Base-by-base conservation (phyloP, 2,888 invertebrate species). In the Acrocyrtus sp. region DNA sequence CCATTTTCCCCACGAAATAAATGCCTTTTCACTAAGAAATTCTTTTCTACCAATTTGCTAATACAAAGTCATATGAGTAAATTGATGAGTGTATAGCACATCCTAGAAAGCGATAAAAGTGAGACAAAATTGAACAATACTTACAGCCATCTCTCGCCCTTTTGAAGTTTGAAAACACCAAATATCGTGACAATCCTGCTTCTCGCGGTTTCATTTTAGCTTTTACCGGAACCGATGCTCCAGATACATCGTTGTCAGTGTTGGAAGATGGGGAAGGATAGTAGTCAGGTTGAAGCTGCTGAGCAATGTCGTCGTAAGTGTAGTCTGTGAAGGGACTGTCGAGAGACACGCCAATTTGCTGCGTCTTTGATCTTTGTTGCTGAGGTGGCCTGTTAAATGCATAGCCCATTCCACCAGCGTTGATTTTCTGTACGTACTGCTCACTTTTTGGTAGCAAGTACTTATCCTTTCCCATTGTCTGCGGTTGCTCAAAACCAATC, bases 61-160 rank as follows among this genome's bases (percentile, higher is more conserved):
- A n/a, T n/a, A n/a, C n/a, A n/a, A n/a, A n/a, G n/a, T n/a, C n/a
- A n/a, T n/a, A n/a, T n/a, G n/a, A n/a, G n/a, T n/a, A n/a, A n/a
- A n/a, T n/a, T n/a, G n/a, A n/a, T n/a, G n/a, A n/a, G n/a, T n/a
- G n/a, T n/a, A n/a, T n/a, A n/a, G n/a, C n/a, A n/a, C n/a, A n/a
- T n/a, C n/a, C n/a, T n/a, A n/a, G n/a, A n/a, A n/a, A n/a, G n/a
- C n/a, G n/a, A n/a, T n/a, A n/a, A n/a, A n/a, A n/a, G n/a, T n/a
- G n/a, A n/a, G n/a, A n/a, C n/a, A n/a, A n/a, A n/a, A n/a, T n/a
- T n/a, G n/a, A n/a, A n/a, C n/a, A n/a, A n/a, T 34, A 67, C 73
- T 73, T 67, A 73, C 73, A 73, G 48, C 73, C 73, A 67, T 73
- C 73, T 17, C 73, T 43, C 24, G 72, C 65, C 61, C 73, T 61